These are phyloP conservation scores for Polypedilum pembai DNA, from an alignment of 1,140 invertebrate species.

Conservation along the genomic window DNA sequence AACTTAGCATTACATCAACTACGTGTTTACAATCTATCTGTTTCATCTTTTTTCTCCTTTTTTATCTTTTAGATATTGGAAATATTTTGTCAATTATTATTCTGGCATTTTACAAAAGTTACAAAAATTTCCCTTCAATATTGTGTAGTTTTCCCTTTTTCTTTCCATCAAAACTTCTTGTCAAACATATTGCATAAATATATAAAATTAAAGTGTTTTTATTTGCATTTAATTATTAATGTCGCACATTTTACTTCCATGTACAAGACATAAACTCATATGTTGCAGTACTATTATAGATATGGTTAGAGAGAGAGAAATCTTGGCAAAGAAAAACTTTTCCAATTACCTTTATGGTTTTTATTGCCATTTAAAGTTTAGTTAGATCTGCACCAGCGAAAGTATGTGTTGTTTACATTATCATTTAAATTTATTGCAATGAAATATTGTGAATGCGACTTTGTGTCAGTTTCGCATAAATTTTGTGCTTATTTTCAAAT, in stretches of 20 bases:
- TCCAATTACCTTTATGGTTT: conserved; percentile 18
- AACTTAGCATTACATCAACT: conserved; percentile 9
- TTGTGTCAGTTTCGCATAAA: too few species aligned
- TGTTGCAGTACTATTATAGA: neutral
- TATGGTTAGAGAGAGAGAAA: neutral
- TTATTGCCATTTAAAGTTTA: conserved; percentile 19
- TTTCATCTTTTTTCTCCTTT: neutral
- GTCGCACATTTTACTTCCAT: neutral
- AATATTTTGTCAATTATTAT: too few species aligned
- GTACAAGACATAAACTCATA: neutral
- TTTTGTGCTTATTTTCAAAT: too few species aligned
- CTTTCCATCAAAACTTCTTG: too few species aligned
- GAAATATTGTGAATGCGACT: too few species aligned
- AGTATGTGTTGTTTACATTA: too few species aligned
- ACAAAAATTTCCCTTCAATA: too few species aligned
- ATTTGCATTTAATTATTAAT: conserved; percentile 14
- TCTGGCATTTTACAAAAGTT: too few species aligned
- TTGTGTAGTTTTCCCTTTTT: too few species aligned
- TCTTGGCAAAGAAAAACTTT: neutral
- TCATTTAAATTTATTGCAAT: too few species aligned
- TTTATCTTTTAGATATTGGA: neutral
- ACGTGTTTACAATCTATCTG: conserved; percentile 11
- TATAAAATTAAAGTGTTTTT: neutral
- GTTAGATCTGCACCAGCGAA: neutral
- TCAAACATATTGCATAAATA: too few species aligned